Evolutionary conservation across 2,888 invertebrate species (phyloP).

Genomic region (Microplitis deprimator): DNA sequence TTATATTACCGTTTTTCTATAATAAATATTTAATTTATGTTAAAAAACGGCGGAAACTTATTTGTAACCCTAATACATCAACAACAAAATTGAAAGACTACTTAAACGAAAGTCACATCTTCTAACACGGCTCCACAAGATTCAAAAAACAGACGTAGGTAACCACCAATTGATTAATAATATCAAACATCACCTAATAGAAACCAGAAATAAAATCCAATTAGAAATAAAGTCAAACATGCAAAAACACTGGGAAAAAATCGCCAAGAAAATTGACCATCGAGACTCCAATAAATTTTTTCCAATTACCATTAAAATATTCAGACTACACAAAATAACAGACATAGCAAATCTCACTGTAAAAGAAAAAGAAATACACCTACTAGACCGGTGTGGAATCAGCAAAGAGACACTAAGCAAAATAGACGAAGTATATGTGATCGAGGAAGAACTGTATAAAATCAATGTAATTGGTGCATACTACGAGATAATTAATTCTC

Average conservation of each 20-base stretch:
- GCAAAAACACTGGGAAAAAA: constrained; percentile 34
- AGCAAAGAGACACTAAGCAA: not conserved
- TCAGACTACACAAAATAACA: constrained; percentile 7
- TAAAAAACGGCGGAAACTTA: too few species aligned
- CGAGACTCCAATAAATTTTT: constrained; percentile 39
- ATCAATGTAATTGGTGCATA: constrained; percentile 42
- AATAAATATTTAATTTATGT: too few species aligned
- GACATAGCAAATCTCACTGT: not conserved
- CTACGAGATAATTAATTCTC: constrained; percentile 43
- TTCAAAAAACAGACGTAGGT: too few species aligned
- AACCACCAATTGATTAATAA: not conserved
- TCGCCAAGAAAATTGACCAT: constrained; percentile 35
- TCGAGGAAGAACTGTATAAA: constrained; percentile 11
- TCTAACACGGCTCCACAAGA: too few species aligned
- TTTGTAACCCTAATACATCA: too few species aligned
- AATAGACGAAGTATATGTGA: constrained; percentile 7
- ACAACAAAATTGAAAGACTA: constrained; percentile 21
- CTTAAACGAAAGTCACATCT: not conserved
- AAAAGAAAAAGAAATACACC: not conserved
- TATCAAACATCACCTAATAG: not conserved
- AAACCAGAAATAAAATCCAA: not conserved
- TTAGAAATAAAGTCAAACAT: not conserved
- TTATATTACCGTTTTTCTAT: too few species aligned
- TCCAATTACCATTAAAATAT: constrained; percentile 39
- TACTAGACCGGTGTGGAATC: not conserved